Percentiles rank a stretch among this genome's conserved stretches.
Evolutionary conservation across 2,888 invertebrate genomes (phyloP).

Genomic region (Adineta ricciae): DNA sequence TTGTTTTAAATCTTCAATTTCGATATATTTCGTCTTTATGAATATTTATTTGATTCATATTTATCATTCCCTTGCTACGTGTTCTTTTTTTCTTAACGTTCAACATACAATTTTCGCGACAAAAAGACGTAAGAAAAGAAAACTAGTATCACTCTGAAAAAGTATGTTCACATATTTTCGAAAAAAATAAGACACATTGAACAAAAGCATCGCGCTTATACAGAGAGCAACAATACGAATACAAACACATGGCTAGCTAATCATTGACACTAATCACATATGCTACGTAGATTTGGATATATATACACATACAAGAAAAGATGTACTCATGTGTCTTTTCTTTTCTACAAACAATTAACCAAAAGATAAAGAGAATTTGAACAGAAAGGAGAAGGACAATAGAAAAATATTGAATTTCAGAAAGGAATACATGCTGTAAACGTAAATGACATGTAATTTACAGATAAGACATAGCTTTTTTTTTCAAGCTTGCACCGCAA

Average conservation of each 20-base stretch:
- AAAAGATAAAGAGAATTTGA: neutral
- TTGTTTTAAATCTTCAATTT: too few relatives aligned
- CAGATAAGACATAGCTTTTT: neutral
- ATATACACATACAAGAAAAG: neutral
- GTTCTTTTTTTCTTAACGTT: neutral
- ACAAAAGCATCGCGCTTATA: neutral
- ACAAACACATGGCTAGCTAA: constrained; percentile 4
- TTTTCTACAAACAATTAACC: neutral
- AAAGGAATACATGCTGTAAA: neutral
- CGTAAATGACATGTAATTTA: neutral
- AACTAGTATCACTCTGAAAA: neutral
- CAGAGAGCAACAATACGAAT: constrained; percentile 1
- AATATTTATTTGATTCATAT: constrained; percentile 4
- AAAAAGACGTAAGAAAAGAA: neutral
- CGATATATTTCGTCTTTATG: neutral
- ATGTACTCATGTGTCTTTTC: neutral
- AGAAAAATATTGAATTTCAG: neutral
- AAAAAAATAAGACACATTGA: neutral
- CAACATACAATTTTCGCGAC: neutral
- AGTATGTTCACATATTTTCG: neutral
- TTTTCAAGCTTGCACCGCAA: neutral
- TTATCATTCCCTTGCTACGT: neutral
- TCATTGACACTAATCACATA: neutral
- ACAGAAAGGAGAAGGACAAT: neutral
- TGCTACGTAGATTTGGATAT: neutral